Conservation (phyloP, 2,797 vertebrate genomes). For the Selene dorsalis region DNA sequence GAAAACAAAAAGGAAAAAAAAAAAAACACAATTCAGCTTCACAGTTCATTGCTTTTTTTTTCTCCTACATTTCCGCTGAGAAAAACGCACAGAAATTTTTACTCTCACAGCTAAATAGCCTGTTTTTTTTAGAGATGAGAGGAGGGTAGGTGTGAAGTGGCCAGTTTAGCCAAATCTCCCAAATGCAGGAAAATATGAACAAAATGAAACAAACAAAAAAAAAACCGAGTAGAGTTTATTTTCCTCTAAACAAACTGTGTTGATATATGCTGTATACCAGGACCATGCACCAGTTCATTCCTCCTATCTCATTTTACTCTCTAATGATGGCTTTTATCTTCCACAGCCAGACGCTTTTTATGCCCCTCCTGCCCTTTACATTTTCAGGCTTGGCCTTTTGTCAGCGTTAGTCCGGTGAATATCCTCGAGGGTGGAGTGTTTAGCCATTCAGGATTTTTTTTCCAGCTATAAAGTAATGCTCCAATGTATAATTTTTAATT, state of each 20-base stretch:
- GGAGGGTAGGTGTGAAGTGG: conserved; percentile 53
- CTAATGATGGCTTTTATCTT: conserved; percentile 83
- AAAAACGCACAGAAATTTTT: conserved; percentile 51
- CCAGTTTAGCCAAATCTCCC: conserved; percentile 43
- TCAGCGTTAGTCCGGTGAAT: conserved; percentile 72
- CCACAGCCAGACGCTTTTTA: conserved; percentile 80
- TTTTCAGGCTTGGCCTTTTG: conserved; percentile 78
- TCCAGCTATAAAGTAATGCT: conserved; percentile 32
- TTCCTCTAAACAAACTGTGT: conserved; percentile 56
- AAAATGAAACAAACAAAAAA: conserved; percentile 57
- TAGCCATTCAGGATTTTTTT: conserved; percentile 24
- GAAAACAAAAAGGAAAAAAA: conserved; percentile 19
- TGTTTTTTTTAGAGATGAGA: conserved; percentile 38
- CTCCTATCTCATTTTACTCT: conserved; percentile 76
- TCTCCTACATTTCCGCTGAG: conserved; percentile 8
- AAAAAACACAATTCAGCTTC: not conserved
- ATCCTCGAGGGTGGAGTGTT: conserved; percentile 74
- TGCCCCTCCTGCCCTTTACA: conserved; percentile 77
- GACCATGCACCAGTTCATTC: conserved; percentile 55
- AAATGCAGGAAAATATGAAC: conserved; percentile 39
- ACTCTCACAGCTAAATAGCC: conserved; percentile 51
- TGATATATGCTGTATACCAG: conserved; percentile 34
- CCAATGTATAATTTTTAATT: conserved; percentile 62
- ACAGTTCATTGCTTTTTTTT: conserved; percentile 16
- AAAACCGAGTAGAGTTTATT: conserved; percentile 55